These are phyloP conservation scores for Neoseiulus cucumeris DNA, from an alignment of 1,140 invertebrate genomes.

Conservation along the genomic window DNA sequence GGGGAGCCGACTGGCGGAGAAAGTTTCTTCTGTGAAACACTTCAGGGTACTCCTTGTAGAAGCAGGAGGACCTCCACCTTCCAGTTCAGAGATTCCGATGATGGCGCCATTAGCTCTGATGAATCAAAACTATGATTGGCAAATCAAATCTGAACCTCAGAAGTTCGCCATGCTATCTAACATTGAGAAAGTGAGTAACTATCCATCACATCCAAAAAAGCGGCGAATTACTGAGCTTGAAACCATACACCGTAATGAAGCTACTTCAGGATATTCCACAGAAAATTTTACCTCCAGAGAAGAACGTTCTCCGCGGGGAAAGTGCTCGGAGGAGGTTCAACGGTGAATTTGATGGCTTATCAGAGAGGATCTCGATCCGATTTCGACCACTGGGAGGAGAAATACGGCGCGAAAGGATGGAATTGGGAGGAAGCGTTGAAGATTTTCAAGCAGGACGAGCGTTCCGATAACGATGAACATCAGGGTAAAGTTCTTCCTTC, in stretches of 20 bases:
- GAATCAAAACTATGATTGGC: slow-evolving; percentile 24
- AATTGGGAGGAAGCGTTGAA: slow-evolving; percentile 62
- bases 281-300: slow-evolving; percentile 9
- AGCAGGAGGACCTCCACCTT: slow-evolving; percentile 34
- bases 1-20: slow-evolving; percentile 14
- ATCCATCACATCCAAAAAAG: too few relatives aligned
- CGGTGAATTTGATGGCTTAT: slow-evolving; percentile 40
- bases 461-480: slow-evolving; percentile 23
- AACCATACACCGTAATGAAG: too few relatives aligned
- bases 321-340: slow-evolving; percentile 31
- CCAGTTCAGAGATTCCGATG: slow-evolving; percentile 17
- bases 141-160: slow-evolving; percentile 27
- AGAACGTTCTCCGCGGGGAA: slow-evolving; percentile 1
- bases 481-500: background rate
- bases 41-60: slow-evolving; percentile 43
- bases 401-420: slow-evolving; percentile 46
- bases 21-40: slow-evolving; percentile 31
- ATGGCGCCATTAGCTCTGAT: slow-evolving; percentile 16
- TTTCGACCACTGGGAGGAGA: slow-evolving; percentile 41
- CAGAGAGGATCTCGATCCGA: slow-evolving; percentile 43
- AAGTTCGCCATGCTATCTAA: slow-evolving; percentile 16
- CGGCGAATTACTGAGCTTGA: too few relatives aligned
- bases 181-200: background rate
- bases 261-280: too few relatives aligned
- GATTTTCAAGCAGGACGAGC: slow-evolving; percentile 71